A percentile compares a stretch with the other conserved stretches of the same genome.
Conservation (phyloP, 2,113 vertebrate species). For the Indicator indicator region DNA sequence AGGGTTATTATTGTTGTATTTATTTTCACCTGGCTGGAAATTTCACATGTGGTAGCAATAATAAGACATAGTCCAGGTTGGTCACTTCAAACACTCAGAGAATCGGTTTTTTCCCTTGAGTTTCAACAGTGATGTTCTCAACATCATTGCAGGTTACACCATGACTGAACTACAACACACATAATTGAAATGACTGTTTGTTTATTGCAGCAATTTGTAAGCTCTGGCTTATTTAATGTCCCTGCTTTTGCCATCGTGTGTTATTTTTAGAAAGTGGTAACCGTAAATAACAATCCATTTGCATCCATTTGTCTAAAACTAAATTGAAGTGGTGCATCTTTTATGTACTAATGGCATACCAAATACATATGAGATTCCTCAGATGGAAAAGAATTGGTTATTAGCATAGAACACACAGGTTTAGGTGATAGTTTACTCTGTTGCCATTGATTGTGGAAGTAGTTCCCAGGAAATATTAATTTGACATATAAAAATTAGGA, state of each 20-base stretch:
- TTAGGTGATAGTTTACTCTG: not conserved
- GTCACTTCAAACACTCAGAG: not conserved
- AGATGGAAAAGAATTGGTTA: not conserved
- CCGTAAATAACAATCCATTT: not conserved
- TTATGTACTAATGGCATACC: not conserved
- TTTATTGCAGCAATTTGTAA: not conserved
- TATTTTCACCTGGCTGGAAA: not conserved
- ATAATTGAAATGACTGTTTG: not conserved
- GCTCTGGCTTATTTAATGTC: not conserved
- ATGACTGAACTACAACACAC: not conserved
- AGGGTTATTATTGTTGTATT: not conserved
- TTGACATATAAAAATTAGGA: not conserved
- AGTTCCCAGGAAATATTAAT: not conserved
- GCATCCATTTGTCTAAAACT: not conserved
- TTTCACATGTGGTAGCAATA: not conserved
- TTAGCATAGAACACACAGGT: not conserved
- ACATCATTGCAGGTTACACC: not conserved
- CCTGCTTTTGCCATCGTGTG: not conserved
- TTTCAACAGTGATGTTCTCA: not conserved
- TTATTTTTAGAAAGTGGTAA: not conserved
- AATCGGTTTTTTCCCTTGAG: not conserved
- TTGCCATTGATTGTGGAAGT: not conserved
- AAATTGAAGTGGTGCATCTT: not conserved
- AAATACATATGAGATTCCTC: not conserved
- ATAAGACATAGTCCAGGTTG: not conserved